These are phyloP conservation scores for Drosophila subquinaria DNA, from an alignment of 2,888 invertebrate genomes.

Conservation along the genomic window DNA sequence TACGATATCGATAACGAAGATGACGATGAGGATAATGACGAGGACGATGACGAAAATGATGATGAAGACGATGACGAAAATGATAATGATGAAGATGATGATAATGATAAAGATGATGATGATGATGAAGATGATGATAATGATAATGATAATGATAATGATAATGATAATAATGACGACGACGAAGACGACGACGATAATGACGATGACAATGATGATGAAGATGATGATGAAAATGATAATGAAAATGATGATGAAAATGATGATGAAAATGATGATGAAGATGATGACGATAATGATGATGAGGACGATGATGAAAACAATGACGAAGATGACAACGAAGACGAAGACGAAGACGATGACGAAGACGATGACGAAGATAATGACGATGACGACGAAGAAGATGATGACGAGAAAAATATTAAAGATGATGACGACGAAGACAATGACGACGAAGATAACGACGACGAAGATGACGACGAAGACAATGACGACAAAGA, in stretches of 20 bases:
- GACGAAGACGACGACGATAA: conserved; percentile 78
- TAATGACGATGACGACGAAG: conserved; percentile 84
- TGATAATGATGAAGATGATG: conserved; percentile 74
- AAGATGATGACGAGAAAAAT: conserved; percentile 84
- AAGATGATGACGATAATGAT: conserved; percentile 83
- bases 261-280: conserved; percentile 81
- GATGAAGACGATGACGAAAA: conserved; percentile 62
- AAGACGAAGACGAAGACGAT: conserved; percentile 82
- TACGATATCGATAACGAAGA: conserved; percentile 34
- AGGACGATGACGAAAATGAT: conserved; percentile 41
- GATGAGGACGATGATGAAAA: conserved; percentile 83
- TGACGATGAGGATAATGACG: conserved; percentile 28
- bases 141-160: conserved; percentile 83
- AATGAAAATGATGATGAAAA: conserved; percentile 78
- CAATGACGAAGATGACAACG: conserved; percentile 78
- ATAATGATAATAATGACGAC: conserved; percentile 80
- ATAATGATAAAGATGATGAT: conserved; percentile 85
- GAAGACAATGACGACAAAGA: conserved; percentile 79
- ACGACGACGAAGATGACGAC: conserved; percentile 76
- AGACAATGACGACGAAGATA: conserved; percentile 67
- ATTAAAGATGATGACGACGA: conserved; percentile 82
- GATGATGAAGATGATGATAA: conserved; percentile 84
- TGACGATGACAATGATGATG: conserved; percentile 84
- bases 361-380: conserved; percentile 38
- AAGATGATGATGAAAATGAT: conserved; percentile 81